phyloP scores from a whole-genome alignment of 2,113 vertebrate genomes.

The Pterocles gutturalis region DNA sequence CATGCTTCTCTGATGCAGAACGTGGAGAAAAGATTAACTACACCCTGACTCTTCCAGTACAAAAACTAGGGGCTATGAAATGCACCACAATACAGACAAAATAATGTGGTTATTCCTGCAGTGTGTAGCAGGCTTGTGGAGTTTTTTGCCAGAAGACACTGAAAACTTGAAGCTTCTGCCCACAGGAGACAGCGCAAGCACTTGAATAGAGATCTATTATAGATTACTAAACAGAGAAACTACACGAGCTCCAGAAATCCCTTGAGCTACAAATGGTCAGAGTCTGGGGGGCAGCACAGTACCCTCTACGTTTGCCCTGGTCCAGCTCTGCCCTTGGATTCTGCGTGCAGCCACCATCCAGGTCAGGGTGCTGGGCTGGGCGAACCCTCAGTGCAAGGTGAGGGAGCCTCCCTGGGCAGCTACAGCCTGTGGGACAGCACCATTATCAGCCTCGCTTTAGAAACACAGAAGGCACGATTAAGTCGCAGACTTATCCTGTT shows the following conservation, averaged over 20 bases:
- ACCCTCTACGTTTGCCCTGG: too few relatives aligned
- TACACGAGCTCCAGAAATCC: background rate
- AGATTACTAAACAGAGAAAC: background rate
- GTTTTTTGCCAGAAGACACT: background rate
- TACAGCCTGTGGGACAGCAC: background rate
- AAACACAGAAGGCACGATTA: background rate
- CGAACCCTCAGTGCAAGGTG: background rate
- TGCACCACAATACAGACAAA: background rate
- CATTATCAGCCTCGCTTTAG: background rate
- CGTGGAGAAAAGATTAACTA: background rate
- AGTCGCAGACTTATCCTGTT: background rate
- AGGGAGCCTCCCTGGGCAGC: background rate
- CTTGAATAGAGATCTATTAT: background rate
- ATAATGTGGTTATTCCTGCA: background rate
- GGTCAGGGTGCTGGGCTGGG: background rate
- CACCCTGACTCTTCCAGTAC: background rate
- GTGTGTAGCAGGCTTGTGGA: background rate
- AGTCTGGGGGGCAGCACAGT: too few relatives aligned
- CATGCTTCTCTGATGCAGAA: background rate
- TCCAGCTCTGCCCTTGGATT: background rate
- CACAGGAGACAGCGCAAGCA: background rate
- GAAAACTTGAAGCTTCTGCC: background rate
- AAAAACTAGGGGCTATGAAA: background rate
- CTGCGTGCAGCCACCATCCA: background rate
- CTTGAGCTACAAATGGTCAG: background rate